Conservation (phyloP, 2,113 vertebrate genomes). For the Natator depressus region DNA sequence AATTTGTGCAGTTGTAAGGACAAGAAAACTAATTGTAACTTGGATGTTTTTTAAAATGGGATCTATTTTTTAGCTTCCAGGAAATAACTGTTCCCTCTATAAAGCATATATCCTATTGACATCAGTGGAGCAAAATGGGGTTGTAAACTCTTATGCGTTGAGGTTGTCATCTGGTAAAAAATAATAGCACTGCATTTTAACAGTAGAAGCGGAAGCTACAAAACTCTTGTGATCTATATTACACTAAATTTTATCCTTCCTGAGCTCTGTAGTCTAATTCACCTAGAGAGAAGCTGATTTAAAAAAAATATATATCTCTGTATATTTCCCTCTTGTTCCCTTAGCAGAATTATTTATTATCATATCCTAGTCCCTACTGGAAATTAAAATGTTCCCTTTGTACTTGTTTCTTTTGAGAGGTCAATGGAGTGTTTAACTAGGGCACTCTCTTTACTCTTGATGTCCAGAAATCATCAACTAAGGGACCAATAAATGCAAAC, state of each 20-base stretch:
- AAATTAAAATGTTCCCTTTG: slow-evolving; percentile 28
- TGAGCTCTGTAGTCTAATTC: slow-evolving; percentile 33
- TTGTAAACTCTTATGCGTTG: slow-evolving; percentile 2
- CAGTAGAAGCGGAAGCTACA: slow-evolving; percentile 15
- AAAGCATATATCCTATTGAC: background rate
- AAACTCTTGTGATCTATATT: slow-evolving; percentile 16
- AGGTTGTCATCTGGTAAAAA: background rate
- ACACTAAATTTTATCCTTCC: slow-evolving; percentile 7
- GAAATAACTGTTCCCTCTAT: background rate
- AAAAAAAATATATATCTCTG: background rate
- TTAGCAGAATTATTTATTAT: slow-evolving; percentile 18
- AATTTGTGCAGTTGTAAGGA: background rate
- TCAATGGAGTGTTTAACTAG: accelerated
- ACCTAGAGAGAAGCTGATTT: slow-evolving; percentile 40
- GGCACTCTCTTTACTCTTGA: background rate
- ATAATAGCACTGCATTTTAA: background rate
- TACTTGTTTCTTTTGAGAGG: background rate
- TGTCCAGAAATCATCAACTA: background rate
- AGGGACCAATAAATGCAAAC: background rate
- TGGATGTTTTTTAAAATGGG: background rate
- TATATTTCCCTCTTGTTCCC: slow-evolving; percentile 4
- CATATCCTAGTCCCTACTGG: background rate
- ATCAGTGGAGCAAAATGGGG: background rate
- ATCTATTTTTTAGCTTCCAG: slow-evolving; percentile 6
- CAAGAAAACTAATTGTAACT: background rate